Evolutionary conservation across 2,888 invertebrate species (phyloP), one percentile per base, ranked within the genome.

Genomic region (Pseudolycoriella hygida): DNA sequence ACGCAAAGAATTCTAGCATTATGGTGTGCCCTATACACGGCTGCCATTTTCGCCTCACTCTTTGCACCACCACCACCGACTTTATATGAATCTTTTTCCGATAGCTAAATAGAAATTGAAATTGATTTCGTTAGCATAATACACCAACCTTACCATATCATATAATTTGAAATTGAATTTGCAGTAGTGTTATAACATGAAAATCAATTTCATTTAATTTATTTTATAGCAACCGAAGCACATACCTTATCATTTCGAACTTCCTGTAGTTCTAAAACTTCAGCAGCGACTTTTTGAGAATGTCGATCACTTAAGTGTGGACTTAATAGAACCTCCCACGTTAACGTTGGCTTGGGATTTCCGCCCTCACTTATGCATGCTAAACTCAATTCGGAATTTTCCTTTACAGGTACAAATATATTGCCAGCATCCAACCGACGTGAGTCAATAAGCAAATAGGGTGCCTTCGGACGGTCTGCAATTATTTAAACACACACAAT

Each of bases 321-420:
- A 53, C 64, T 66, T 4, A 66, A 54, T 19, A 66, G 48, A 17
- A 66, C 63, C 46, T 66, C 66, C 66, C 66, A 66, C 25, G 61
- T 64, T 18, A 65, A 55, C 37, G 74, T 68, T 15, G 80, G 77
- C 25, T 75, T 74, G 1, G 82, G 82, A 55, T 80, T 74, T 40
- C 77, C 77, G 62, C 87, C 87, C 64, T 88, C 87, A 49, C 84
- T 85, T n/a, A 86, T 78, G 58, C 89, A 89, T 51, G 82, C 77
- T 51, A 89, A 76, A 48, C 80, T 80, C 31, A 89, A 69, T 57
- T 84, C 80, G 25, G 82, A 80, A 60, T 85, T 85, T 62, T 89
- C 88, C 54, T 84, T 74, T 17, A 88, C 86, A 1, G 88, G 88
- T 53, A 87, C 81, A 71, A 87, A 87, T 50, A 82, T 79, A 67